These are phyloP conservation scores for Geodia barretti DNA, from an alignment of 37 sponge, comb jelly and placozoan genomes.

Conservation along the genomic window DNA sequence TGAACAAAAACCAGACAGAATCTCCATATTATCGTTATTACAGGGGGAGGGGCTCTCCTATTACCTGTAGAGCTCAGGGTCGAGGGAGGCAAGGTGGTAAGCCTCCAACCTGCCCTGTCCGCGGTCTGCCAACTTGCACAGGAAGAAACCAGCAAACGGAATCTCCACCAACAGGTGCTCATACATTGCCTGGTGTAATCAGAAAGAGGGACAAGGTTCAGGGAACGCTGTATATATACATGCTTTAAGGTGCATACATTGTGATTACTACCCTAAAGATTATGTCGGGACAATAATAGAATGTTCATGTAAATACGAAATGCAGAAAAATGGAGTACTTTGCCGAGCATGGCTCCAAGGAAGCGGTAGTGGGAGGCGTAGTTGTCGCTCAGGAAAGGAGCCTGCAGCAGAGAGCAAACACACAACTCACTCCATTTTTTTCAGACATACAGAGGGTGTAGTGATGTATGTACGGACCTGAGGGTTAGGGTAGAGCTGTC, in stretches of 20 bases:
- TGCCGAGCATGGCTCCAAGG: conserved; percentile 89
- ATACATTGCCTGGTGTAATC: conserved; percentile 52
- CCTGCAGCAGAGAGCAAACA: conserved; percentile 20
- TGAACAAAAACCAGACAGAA: not conserved
- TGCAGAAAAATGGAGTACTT: no score
- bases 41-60: not conserved
- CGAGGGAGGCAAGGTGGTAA: conserved; percentile 89
- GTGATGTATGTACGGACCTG: conserved; percentile 29
- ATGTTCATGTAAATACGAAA: conserved; percentile 6
- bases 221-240: no score
- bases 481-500: conserved; percentile 73
- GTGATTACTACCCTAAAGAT: no score
- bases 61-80: conserved; percentile 84
- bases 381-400: conserved; percentile 64
- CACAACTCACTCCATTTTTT: not conserved
- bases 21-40: not conserved
- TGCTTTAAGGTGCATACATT: no score
- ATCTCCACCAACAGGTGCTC: conserved; percentile 86
- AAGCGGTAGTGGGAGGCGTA: conserved; percentile 77
- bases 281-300: not conserved
- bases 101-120: conserved; percentile 65
- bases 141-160: conserved; percentile 90
- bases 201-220: not conserved
- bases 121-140: conserved; percentile 69
- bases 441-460: not conserved